These are phyloP conservation scores for Lonchura striata DNA, from an alignment of 2,113 vertebrate genomes.

Conservation along the genomic window DNA sequence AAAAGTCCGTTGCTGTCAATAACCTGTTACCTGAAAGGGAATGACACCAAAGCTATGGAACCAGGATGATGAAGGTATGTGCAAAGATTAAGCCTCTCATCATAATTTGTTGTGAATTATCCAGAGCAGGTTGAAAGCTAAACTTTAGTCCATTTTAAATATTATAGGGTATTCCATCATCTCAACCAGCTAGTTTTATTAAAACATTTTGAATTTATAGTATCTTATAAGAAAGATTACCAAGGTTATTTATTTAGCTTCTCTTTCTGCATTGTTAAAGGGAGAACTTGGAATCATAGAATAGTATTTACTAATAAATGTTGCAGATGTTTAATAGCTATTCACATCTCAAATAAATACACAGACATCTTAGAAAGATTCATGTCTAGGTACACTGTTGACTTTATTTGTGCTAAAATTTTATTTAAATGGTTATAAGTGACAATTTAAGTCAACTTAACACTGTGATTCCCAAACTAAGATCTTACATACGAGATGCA, in stretches of 20 bases:
- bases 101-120: neutral
- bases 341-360: neutral
- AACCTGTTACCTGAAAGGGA: slow-evolving; percentile 88
- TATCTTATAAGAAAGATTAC: neutral
- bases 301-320: neutral
- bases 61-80: neutral
- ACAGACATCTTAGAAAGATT: neutral
- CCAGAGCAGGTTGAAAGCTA: neutral
- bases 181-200: neutral
- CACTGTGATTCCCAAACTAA: neutral
- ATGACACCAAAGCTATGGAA: neutral
- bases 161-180: neutral
- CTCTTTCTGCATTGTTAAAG: neutral
- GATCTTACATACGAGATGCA: neutral
- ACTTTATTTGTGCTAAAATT: neutral
- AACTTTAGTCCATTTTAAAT: neutral
- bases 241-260: neutral
- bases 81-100: neutral
- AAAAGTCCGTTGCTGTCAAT: slow-evolving; percentile 90
- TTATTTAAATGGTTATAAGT: neutral
- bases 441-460: neutral
- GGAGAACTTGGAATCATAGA: neutral
- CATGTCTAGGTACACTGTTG: neutral
- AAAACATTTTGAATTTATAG: neutral
- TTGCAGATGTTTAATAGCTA: neutral